Conservation (phyloP, 2,888 invertebrate species). For the Maniola hyperantus region DNA sequence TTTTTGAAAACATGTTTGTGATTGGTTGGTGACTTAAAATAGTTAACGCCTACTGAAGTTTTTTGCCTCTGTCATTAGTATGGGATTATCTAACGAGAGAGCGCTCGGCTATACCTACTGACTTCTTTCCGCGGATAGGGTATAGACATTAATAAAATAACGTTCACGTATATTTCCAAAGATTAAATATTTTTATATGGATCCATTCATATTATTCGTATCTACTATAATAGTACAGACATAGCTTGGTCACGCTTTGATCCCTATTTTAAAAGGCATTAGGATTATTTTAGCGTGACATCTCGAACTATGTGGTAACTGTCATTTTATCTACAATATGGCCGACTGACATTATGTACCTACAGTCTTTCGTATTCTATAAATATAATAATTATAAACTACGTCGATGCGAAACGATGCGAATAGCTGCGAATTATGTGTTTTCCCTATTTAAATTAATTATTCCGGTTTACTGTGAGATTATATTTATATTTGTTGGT, state of each 20-base stretch:
- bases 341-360: slow-evolving; percentile 3
- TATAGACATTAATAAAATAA: too few species aligned
- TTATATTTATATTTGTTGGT: not conserved
- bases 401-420: slow-evolving; percentile 20
- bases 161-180: slow-evolving; percentile 12
- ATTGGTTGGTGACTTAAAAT: too few species aligned
- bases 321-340: not conserved
- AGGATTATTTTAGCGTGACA: not conserved
- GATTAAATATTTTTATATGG: not conserved
- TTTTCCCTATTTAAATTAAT: slow-evolving; percentile 18
- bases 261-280: not conserved
- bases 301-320: not conserved
- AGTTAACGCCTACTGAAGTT: too few species aligned
- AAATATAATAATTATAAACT: slow-evolving; percentile 19
- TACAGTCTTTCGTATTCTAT: slow-evolving; percentile 14
- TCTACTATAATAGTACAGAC: not conserved
- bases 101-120: too few species aligned
- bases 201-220: not conserved
- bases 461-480: slow-evolving; percentile 15
- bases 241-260: not conserved
- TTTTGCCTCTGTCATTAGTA: too few species aligned
- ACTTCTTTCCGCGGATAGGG: too few species aligned
- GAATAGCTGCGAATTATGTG: slow-evolving; percentile 12
- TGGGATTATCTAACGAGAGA: too few species aligned
- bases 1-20: too few species aligned